Conservation (phyloP, 2,797 vertebrate species). For the Psittacula derbiana region DNA sequence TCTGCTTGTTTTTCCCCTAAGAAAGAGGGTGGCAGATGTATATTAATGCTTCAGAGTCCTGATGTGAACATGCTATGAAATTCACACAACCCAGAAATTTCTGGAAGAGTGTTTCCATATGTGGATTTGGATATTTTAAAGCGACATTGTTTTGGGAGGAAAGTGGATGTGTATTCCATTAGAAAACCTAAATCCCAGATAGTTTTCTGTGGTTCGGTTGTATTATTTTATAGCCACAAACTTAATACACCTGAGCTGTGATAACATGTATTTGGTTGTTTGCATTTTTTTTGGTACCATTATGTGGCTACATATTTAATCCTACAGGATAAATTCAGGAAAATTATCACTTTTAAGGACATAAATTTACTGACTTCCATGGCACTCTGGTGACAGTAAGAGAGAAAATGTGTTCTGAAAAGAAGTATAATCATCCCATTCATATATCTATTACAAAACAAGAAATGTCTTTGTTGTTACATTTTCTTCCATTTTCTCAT, state of each 20-base stretch:
- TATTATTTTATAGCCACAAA: background rate
- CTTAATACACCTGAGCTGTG: background rate
- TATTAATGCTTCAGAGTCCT: background rate
- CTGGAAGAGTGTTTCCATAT: background rate
- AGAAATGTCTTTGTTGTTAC: background rate
- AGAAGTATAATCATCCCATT: background rate
- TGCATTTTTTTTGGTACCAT: background rate
- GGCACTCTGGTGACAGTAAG: background rate
- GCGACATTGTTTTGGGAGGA: background rate
- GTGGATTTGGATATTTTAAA: background rate
- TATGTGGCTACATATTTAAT: background rate
- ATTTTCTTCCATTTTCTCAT: background rate
- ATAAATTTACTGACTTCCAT: background rate
- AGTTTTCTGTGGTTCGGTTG: fast-evolving
- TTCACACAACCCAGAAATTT: background rate
- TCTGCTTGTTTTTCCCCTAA: background rate
- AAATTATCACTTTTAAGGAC: background rate
- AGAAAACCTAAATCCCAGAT: background rate
- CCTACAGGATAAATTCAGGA: background rate
- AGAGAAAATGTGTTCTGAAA: background rate
- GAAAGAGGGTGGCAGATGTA: background rate
- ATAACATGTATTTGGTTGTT: background rate
- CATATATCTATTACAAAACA: background rate
- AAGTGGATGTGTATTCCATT: background rate
- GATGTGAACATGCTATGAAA: background rate